Evolutionary conservation across 1,140 invertebrate species (phyloP), one percentile per base, ranked within the genome.

Genomic region (Drosophila ogumai): DNA sequence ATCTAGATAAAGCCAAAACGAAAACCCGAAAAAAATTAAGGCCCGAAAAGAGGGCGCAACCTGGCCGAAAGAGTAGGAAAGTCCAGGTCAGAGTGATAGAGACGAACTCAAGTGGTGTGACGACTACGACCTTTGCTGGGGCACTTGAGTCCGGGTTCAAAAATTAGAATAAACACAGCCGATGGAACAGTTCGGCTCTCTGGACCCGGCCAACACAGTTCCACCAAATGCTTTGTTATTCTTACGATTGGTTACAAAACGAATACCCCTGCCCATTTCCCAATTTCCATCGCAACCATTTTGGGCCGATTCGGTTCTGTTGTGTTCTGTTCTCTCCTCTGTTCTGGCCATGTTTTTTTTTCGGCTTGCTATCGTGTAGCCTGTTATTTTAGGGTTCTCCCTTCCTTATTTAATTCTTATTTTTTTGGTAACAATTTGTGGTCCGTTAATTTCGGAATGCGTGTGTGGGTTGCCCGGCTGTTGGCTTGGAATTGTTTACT

Each of bases 201-300:
- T 49, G 40, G 78, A 31, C 49, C 75, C 19, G 57, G 49, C 72
- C 66, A 74, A 31, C 50, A 50, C 52, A 50, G 25, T 65, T 68
- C 55, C 13, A 28, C 44, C 46, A 43, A 60, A 79, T 75, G 54
- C 36, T 71, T 72, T 72, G 82, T 90, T 90, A 81, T 90, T 90
- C 82, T 90, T 90, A 82, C 82, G 75, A 91, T 90, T 90, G 86
- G 86, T 91, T 91, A 90, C 87, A 87, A 90, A 90, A 85, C 74
- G 67, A 59, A 67, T 41, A 49, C 54, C 71, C 54, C 22, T 38
- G 36, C 15, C 15, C 34, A 15, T 50, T 56, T 71, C 38, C 54
- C 41, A 22, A 75, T 59, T 75, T 50, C 55, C 68, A 52, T 19
- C 78, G 58, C 68, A 66, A 77, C 84, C 84, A 88, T 88, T 90